These are phyloP conservation scores for Tetrapedia diversipes DNA, from an alignment of 2,888 invertebrate species.

Conservation along the genomic window DNA sequence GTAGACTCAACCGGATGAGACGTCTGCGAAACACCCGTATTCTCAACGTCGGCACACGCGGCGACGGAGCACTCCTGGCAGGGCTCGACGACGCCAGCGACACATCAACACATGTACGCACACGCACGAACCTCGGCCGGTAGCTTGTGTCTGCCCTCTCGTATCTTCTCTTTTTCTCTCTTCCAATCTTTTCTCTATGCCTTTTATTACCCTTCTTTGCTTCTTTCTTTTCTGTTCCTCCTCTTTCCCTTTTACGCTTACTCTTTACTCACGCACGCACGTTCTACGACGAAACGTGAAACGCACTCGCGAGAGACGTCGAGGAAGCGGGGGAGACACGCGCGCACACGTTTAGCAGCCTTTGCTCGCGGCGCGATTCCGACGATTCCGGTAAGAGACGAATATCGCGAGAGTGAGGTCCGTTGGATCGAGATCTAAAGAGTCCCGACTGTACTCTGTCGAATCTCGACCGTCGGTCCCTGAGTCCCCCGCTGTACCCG, in stretches of 20 bases:
- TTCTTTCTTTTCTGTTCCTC: conserved; percentile 18
- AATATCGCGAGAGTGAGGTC: conserved; percentile 49
- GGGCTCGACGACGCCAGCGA: conserved; percentile 77
- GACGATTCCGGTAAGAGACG: conserved; percentile 13
- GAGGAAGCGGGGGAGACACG: conserved; percentile 44
- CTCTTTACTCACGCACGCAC: conserved; percentile 39
- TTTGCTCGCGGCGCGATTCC: conserved; percentile 45
- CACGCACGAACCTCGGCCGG: conserved; percentile 61
- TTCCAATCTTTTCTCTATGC: conserved; percentile 6
- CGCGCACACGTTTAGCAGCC: conserved; percentile 49
- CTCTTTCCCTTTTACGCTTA: conserved; percentile 1
- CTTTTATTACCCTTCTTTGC: background rate
- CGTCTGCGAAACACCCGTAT: conserved; percentile 54
- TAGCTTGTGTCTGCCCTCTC: conserved; percentile 45
- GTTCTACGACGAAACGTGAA: conserved; percentile 35
- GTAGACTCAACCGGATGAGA: conserved; percentile 32
- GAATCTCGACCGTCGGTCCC: conserved; percentile 55
- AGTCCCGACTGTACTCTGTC: conserved; percentile 43
- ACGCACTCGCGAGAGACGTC: conserved; percentile 42
- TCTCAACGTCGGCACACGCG: conserved; percentile 67
- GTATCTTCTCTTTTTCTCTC: conserved; percentile 14
- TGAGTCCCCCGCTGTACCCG: conserved; percentile 58
- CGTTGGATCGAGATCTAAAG: conserved; percentile 49
- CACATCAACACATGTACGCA: conserved; percentile 69
- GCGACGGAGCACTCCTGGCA: conserved; percentile 70